Percentiles rank a stretch among this genome's conserved stretches.
These are phyloP conservation scores for Trochalopteron elliotii DNA, from an alignment of 2,113 vertebrate genomes.

Conservation along the genomic window DNA sequence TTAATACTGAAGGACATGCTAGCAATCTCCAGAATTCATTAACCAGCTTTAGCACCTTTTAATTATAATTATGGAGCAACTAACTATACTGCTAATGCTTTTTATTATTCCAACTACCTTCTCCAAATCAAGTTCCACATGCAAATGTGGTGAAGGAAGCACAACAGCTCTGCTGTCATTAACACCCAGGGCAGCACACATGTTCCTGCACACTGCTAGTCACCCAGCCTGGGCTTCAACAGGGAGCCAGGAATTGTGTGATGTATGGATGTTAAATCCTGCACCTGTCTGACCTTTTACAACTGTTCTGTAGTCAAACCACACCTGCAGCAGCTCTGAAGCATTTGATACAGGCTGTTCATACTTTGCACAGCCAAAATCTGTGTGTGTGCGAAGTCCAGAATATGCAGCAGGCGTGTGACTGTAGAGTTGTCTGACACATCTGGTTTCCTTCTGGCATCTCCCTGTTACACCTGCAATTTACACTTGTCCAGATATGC, in stretches of 20 bases:
- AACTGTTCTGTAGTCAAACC: background rate
- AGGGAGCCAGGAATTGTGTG: background rate
- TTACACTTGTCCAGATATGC: background rate
- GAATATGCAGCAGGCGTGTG: rapidly evolving
- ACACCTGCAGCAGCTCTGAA: background rate
- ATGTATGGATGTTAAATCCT: background rate
- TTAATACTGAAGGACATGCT: background rate
- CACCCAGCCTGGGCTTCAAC: background rate
- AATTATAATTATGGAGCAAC: background rate
- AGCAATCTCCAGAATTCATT: background rate
- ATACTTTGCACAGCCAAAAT: background rate
- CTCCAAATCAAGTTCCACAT: background rate
- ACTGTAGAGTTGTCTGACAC: background rate
- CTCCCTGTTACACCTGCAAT: background rate
- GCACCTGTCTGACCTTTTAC: background rate
- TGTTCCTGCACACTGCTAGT: background rate
- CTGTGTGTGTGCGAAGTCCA: background rate
- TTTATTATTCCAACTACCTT: background rate
- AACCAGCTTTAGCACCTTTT: background rate
- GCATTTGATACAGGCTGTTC: background rate
- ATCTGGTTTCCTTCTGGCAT: background rate
- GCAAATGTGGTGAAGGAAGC: background rate
- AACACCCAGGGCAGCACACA: background rate
- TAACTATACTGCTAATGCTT: background rate
- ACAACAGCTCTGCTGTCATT: background rate